Percentiles rank a stretch among this genome's conserved stretches.
Conservation (phyloP, 2,797 vertebrate species). For the Meriones psammophilus region DNA sequence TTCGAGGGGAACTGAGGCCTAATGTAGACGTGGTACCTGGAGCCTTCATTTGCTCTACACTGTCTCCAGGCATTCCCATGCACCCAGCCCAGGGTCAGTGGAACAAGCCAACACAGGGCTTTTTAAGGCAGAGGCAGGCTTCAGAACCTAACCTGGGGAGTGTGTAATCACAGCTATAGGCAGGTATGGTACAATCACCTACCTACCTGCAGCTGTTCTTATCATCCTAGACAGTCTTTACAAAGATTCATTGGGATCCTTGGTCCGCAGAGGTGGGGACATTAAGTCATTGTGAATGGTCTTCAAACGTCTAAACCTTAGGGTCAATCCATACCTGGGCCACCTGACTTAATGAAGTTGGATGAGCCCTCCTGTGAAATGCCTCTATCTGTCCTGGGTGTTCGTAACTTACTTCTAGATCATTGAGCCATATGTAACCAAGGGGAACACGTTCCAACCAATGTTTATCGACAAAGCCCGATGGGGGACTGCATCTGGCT, state of each 20-base stretch:
- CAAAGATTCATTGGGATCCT: background rate
- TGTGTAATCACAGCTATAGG: no score
- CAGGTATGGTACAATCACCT: background rate
- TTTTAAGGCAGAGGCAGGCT: background rate
- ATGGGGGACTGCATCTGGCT: background rate
- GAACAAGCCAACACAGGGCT: background rate
- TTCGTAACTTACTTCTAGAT: background rate
- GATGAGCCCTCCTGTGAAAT: background rate
- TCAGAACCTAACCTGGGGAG: background rate
- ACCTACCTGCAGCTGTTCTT: background rate
- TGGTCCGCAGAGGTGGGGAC: background rate
- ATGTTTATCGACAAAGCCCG: constrained; percentile 46
- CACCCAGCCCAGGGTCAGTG: background rate
- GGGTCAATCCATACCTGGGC: background rate
- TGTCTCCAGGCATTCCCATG: background rate
- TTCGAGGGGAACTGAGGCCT: background rate
- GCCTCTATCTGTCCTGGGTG: background rate
- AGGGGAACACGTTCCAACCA: constrained; percentile 1
- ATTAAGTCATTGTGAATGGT: background rate
- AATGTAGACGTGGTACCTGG: background rate
- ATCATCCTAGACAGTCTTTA: background rate
- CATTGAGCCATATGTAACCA: background rate
- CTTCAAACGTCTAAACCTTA: background rate
- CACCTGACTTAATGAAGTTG: background rate
- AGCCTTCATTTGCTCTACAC: background rate